Evolutionary conservation across 2,888 invertebrate genomes (phyloP).

Genomic region (Anaspis maculata): DNA sequence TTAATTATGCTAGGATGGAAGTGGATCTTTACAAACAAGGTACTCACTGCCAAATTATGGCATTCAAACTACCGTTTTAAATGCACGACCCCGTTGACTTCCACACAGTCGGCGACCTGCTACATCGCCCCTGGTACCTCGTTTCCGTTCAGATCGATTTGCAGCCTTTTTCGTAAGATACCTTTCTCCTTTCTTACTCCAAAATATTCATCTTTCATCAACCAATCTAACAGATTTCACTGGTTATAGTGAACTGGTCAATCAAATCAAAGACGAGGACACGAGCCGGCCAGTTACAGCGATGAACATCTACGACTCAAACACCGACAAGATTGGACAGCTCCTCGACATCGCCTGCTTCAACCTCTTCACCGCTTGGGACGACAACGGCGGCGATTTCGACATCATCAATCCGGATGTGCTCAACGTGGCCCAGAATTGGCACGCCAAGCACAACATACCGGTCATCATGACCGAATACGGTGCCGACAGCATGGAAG

Average conservation of each 20-base stretch:
- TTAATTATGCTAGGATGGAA: too few relatives aligned
- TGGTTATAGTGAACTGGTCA: conserved; percentile 68
- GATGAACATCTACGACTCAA: conserved; percentile 38
- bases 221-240: too few relatives aligned
- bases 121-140: too few relatives aligned
- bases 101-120: too few relatives aligned
- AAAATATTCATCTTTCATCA: too few relatives aligned
- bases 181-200: too few relatives aligned
- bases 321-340: conserved; percentile 25
- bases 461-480: conserved; percentile 33
- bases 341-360: conserved; percentile 83
- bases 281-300: conserved; percentile 76
- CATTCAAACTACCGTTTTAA: too few relatives aligned
- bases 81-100: conserved; percentile 80
- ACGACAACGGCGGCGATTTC: conserved; percentile 68
- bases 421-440: conserved; percentile 64
- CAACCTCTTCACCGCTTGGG: conserved; percentile 94
- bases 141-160: too few relatives aligned
- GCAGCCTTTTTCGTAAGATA: too few relatives aligned
- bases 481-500: conserved; percentile 87
- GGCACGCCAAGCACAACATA: conserved; percentile 71
- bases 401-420: conserved; percentile 65
- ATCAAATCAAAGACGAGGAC: conserved; percentile 69
- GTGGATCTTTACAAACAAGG: too few relatives aligned
- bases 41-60: too few relatives aligned